phyloP scores from a whole-genome alignment of 2,888 invertebrate genomes.

The Zaprionus obscuricornis region DNA sequence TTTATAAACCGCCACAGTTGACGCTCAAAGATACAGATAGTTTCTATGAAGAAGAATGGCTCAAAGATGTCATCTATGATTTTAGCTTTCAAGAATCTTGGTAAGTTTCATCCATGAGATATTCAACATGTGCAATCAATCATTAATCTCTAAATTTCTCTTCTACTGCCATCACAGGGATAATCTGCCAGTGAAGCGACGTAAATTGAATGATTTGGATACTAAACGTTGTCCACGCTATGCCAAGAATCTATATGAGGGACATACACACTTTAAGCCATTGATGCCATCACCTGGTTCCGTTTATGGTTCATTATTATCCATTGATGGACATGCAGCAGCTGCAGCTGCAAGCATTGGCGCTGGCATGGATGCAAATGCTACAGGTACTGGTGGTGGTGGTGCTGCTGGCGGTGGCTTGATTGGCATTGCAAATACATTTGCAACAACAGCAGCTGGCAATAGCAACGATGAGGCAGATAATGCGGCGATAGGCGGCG shows the following conservation, averaged over 20 bases:
- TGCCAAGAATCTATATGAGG: conserved; percentile 86
- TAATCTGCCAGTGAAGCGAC: conserved; percentile 95
- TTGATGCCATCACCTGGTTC: conserved; percentile 83
- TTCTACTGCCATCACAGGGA: too few relatives aligned
- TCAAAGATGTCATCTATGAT: conserved; percentile 93
- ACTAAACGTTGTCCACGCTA: conserved; percentile 83
- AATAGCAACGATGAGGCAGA: conserved; percentile 49
- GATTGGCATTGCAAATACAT: conserved; percentile 80
- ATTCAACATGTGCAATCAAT: neutral
- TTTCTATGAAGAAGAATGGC: conserved; percentile 91
- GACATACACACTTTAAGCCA: conserved; percentile 85
- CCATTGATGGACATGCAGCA: conserved; percentile 63
- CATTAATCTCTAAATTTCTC: neutral
- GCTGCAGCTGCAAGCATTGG: too few relatives aligned
- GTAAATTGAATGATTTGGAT: conserved; percentile 86
- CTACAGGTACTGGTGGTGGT: conserved; percentile 1
- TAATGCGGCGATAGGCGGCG: conserved; percentile 58
- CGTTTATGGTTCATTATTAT: conserved; percentile 75
- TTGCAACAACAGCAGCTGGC: too few relatives aligned
- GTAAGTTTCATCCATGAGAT: conserved; percentile 85
- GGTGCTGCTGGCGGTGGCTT: conserved; percentile 53
- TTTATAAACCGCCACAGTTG: conserved; percentile 90
- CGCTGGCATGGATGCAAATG: too few relatives aligned
- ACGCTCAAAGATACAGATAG: conserved; percentile 91
- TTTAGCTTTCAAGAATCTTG: conserved; percentile 93